A percentile compares a stretch with the other conserved stretches of the same genome.
Evolutionary conservation across 1,140 invertebrate species (phyloP).

Genomic region (Zelostemma sp.): DNA sequence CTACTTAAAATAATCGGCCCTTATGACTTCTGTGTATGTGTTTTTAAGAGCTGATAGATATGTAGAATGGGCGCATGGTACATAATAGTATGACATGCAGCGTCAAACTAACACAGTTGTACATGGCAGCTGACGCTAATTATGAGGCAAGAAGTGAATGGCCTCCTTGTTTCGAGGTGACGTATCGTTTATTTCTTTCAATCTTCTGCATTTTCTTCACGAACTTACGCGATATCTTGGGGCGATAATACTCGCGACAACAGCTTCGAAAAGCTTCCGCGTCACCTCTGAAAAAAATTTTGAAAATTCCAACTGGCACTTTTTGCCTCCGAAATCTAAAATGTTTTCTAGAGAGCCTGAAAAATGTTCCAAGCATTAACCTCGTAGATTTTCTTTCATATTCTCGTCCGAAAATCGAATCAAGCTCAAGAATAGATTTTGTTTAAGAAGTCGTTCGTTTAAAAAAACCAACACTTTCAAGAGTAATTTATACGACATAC

Average conservation of each 20-base stretch:
- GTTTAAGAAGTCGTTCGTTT: too few species aligned
- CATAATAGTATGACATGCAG: slow-evolving; percentile 33
- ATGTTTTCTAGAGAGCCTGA: too few species aligned
- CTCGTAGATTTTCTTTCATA: too few species aligned
- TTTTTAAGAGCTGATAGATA: slow-evolving; percentile 34
- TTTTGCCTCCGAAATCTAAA: too few species aligned
- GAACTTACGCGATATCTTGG: slow-evolving; percentile 33
- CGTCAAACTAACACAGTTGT: slow-evolving; percentile 46
- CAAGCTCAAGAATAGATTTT: too few species aligned
- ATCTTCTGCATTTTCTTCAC: slow-evolving; percentile 31
- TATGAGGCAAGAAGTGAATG: slow-evolving; percentile 57
- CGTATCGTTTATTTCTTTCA: slow-evolving; percentile 42
- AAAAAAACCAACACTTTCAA: too few species aligned
- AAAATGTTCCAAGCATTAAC: too few species aligned
- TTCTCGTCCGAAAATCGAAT: too few species aligned
- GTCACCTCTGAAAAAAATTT: too few species aligned
- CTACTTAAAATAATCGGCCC: slow-evolving; percentile 36
- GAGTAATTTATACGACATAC: too few species aligned
- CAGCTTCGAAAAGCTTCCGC: neutral
- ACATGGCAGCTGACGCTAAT: slow-evolving; percentile 58
- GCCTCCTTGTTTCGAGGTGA: slow-evolving; percentile 58
- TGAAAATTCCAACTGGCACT: too few species aligned
- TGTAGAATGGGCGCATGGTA: slow-evolving; percentile 23
- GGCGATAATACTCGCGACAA: slow-evolving; percentile 7
- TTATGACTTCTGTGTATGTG: slow-evolving; percentile 14